Conservation (phyloP, 2,888 invertebrate species). For the Anoncus sp. region DNA sequence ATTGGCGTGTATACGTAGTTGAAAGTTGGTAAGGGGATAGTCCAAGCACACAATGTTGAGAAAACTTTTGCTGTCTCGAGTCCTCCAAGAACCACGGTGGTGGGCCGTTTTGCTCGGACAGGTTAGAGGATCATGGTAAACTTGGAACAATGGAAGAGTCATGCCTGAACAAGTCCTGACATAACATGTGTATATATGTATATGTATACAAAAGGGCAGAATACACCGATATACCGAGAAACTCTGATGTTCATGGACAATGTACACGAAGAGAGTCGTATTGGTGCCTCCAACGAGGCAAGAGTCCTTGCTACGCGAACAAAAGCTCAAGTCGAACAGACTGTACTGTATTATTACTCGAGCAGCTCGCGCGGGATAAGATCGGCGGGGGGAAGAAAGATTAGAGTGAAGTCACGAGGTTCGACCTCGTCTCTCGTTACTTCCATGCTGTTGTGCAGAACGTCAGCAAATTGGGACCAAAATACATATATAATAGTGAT, state of each 20-base stretch:
- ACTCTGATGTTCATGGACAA: conserved; percentile 20
- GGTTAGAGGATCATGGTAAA: conserved; percentile 60
- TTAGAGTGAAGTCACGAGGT: conserved; percentile 43
- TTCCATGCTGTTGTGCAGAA: conserved; percentile 44
- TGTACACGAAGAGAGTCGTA: conserved; percentile 39
- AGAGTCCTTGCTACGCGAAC: conserved; percentile 40
- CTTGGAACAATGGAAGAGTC: conserved; percentile 62
- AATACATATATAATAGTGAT: conserved; percentile 1
- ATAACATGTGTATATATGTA: conserved; percentile 19
- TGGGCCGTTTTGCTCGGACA: conserved; percentile 49
- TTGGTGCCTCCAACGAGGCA: conserved; percentile 52
- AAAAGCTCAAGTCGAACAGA: conserved; percentile 33
- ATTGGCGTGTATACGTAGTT: conserved; percentile 13
- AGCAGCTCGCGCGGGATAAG: conserved; percentile 46
- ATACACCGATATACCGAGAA: conserved; percentile 23
- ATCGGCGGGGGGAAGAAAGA: conserved; percentile 50
- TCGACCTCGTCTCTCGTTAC: conserved; percentile 54
- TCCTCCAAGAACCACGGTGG: conserved; percentile 33
- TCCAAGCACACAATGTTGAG: conserved; percentile 29
- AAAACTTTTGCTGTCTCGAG: conserved; percentile 57
- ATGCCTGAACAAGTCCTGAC: conserved; percentile 24
- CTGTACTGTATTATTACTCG: conserved; percentile 57
- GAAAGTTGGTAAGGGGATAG: conserved; percentile 35
- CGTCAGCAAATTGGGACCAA: conserved; percentile 26
- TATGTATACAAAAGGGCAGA: not conserved